Evolutionary conservation across 2,888 invertebrate species (phyloP).

Genomic region (Lycophotia porphyrea): DNA sequence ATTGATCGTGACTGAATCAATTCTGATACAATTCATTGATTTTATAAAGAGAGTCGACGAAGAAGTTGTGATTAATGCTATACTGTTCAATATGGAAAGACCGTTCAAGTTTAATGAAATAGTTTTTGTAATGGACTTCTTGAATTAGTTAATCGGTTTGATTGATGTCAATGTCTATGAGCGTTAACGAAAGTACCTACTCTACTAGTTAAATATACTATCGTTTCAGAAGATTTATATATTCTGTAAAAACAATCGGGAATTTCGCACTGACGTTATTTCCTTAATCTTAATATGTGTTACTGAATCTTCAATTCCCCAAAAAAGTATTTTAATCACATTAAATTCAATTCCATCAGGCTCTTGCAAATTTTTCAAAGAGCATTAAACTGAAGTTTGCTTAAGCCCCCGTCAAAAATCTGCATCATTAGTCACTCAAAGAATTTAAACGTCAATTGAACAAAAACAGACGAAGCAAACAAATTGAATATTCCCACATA

Average conservation of each 20-base stretch:
- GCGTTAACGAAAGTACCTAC: slow-evolving; percentile 12
- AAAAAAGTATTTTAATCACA: slow-evolving; percentile 11
- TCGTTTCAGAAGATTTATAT: not conserved
- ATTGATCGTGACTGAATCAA: slow-evolving; percentile 78
- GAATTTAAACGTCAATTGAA: slow-evolving; percentile 88
- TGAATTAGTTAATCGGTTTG: slow-evolving; percentile 48
- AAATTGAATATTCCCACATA: slow-evolving; percentile 89
- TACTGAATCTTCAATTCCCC: not conserved
- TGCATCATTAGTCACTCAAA: slow-evolving; percentile 84
- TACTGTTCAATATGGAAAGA: slow-evolving; percentile 65
- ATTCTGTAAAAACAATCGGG: no score
- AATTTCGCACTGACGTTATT: not conserved
- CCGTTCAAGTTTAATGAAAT: slow-evolving; percentile 60
- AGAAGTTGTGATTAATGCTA: slow-evolving; percentile 76
- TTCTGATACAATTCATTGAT: slow-evolving; percentile 81
- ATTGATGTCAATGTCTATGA: slow-evolving; percentile 47
- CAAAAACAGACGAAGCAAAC: slow-evolving; percentile 89
- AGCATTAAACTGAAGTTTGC: slow-evolving; percentile 61
- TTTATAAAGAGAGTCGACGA: slow-evolving; percentile 72
- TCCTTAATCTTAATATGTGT: not conserved
- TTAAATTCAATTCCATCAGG: slow-evolving; percentile 39
- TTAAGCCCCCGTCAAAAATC: slow-evolving; percentile 79
- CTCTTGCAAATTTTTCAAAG: slow-evolving; percentile 38
- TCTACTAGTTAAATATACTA: no score
- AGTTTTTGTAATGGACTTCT: slow-evolving; percentile 56